phyloP scores from a whole-genome alignment of 1,140 invertebrate species.

The Drosophila orosa region DNA sequence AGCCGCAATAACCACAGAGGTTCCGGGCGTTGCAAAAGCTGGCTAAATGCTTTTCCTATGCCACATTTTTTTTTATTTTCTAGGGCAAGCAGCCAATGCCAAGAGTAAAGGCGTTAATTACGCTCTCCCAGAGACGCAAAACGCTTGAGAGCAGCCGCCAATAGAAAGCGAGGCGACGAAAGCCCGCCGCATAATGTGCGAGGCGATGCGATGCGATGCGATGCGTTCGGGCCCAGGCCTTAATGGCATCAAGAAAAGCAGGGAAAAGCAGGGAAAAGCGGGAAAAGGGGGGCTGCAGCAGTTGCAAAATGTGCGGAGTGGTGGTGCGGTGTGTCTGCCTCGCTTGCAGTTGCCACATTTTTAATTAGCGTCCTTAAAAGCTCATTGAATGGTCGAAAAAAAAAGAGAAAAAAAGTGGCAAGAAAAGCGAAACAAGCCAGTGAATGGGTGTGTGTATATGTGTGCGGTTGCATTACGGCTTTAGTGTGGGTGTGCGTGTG shows the following conservation, averaged over 20 bases:
- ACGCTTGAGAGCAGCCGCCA: conserved; percentile 42
- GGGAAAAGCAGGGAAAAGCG: background rate
- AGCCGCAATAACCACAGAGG: conserved; percentile 53
- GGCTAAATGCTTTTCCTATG: conserved; percentile 3
- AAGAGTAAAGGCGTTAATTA: conserved; percentile 78
- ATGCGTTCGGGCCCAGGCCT: conserved; percentile 35
- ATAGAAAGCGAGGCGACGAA: conserved; percentile 64
- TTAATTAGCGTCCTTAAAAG: conserved; percentile 81
- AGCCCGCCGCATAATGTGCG: conserved; percentile 57
- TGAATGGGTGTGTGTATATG: conserved; percentile 10
- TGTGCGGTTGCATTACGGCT: conserved; percentile 29
- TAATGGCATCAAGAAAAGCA: conserved; percentile 51
- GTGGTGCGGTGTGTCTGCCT: conserved; percentile 23
- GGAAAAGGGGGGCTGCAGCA: conserved; percentile 2
- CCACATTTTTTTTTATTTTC: conserved; percentile 10
- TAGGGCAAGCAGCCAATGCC: conserved; percentile 57
- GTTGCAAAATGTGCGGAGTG: background rate
- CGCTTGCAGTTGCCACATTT: conserved; percentile 76
- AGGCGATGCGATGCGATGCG: conserved; percentile 27
- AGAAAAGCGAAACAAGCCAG: conserved; percentile 10
- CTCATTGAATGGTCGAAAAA: conserved; percentile 71
- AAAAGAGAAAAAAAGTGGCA: conserved; percentile 13
- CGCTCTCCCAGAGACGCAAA: conserved; percentile 42
- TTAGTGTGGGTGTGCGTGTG: background rate
- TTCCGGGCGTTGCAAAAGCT: conserved; percentile 2